Conservation (phyloP, 2,888 invertebrate species). For the Cryptocephalus moraei region DNA sequence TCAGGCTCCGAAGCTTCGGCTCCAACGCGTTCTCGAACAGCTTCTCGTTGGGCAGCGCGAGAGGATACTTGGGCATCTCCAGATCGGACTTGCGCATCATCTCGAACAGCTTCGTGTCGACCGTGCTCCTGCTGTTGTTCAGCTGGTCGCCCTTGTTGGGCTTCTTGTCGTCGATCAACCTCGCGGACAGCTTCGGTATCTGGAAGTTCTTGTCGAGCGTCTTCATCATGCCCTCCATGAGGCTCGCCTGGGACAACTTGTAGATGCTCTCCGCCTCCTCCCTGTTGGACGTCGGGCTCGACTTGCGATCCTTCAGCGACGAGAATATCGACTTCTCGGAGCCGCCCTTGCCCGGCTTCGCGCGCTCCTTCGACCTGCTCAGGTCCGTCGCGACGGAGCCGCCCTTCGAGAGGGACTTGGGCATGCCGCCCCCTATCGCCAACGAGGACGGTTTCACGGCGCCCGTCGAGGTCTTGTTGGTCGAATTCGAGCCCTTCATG, state of each 20-base stretch:
- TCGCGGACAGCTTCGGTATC: slow-evolving; percentile 70
- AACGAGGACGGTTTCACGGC: slow-evolving; percentile 10
- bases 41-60: slow-evolving; percentile 27
- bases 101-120: slow-evolving; percentile 33
- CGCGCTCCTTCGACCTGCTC: slow-evolving; percentile 51
- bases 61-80: slow-evolving; percentile 27
- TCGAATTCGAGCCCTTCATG: slow-evolving; percentile 14
- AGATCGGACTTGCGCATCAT: slow-evolving; percentile 27
- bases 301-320: slow-evolving; percentile 49
- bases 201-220: slow-evolving; percentile 77
- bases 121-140: slow-evolving; percentile 27
- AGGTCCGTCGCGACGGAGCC: slow-evolving; percentile 41
- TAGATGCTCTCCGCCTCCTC: slow-evolving; percentile 57
- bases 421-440: slow-evolving; percentile 9
- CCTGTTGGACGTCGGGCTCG: slow-evolving; percentile 53
- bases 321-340: slow-evolving; percentile 56
- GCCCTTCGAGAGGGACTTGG: slow-evolving; percentile 35
- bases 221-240: slow-evolving; percentile 65
- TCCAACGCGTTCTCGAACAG: slow-evolving; percentile 32
- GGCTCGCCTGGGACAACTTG: slow-evolving; percentile 49
- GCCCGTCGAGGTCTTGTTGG: slow-evolving; percentile 13
- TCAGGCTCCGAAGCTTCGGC: slow-evolving; percentile 29
- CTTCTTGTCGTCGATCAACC: slow-evolving; percentile 22
- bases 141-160: slow-evolving; percentile 15
- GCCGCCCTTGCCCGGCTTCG: slow-evolving; percentile 49